Base-by-base conservation (phyloP, 2,113 vertebrate species). In the Osmerus mordax region DNA sequence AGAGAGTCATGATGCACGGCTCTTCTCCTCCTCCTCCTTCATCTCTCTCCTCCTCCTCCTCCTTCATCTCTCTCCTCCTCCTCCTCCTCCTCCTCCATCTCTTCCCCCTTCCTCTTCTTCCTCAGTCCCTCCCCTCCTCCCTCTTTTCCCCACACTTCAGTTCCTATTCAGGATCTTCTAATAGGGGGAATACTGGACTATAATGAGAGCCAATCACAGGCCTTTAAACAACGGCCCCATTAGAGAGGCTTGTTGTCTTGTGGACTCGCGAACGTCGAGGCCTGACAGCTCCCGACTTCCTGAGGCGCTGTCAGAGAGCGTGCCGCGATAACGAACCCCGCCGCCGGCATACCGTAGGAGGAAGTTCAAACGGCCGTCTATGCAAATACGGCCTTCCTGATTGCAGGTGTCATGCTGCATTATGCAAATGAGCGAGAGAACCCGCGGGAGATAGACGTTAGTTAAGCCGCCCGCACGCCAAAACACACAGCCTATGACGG, bases 331-430 rank as follows among this genome's bases (percentile, higher is more conserved):
- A 86, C 74, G 72, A 86, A 74, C 71, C 63, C 8, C 51, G 81
- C 12, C n/a, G 23, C 23, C 52, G 65, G 51, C 64, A 67, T 72
- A 84, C 82, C 78, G 68, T 58, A 19, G 52, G 36, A 78, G 55
- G 36, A 78, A 72, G 75, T 88, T 82, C 78, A 87, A 75, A 81
- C 69, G 55, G 15, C 60, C 76, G 78, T 62, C 78, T 80, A 73
- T 87, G 84, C 83, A 87, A 89, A 88, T 86, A 67, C 18, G 14
- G 58, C 76, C 66, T 41, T 67, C 74, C 71, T 87, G 83, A 86
- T 86, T 82, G 79, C 68, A 54, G 79, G 70, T 83, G 86, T 78
- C 84, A 82, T 36, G 54, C 74, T 69, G 83, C 75, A 84, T 90
- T 85, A 88, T 86, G 79, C 69, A 85, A 79, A 89, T 77, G 69